Percentiles rank a stretch among this genome's conserved stretches.
Conservation (phyloP, 2,797 vertebrate species). For the Lepilemur septentrionalis region DNA sequence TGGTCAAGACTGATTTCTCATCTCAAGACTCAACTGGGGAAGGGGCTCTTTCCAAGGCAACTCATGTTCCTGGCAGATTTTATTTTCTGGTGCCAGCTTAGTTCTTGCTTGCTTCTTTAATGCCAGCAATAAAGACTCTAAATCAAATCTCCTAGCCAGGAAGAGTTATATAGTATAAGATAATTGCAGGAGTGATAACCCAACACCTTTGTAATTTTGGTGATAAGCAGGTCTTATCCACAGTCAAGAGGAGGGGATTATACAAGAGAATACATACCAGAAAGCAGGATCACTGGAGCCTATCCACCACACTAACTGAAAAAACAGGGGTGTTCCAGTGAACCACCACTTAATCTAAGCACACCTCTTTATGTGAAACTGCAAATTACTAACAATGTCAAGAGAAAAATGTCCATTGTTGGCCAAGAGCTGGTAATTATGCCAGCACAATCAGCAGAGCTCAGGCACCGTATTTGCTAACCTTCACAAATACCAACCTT, state of each 20-base stretch:
- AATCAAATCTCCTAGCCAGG: neutral
- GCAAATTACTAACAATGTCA: neutral
- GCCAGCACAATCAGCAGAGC: neutral
- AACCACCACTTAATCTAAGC: neutral
- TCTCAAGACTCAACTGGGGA: neutral
- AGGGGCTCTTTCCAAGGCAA: neutral
- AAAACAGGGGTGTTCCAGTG: neutral
- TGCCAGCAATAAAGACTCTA: neutral
- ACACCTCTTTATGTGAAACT: neutral
- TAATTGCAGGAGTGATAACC: neutral
- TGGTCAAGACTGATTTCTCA: neutral
- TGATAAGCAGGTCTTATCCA: neutral
- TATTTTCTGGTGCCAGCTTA: neutral
- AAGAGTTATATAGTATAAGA: neutral
- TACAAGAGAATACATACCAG: neutral
- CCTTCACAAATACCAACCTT: neutral
- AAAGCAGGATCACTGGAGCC: neutral
- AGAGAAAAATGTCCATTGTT: neutral
- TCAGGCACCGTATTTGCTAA: constrained; percentile 8
- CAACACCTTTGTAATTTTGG: neutral
- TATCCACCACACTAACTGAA: neutral
- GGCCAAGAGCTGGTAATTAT: neutral
- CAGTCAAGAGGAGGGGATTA: neutral
- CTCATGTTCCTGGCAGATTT: neutral
- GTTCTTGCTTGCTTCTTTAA: neutral